Base-by-base conservation (phyloP, 2,797 vertebrate species). In the Taenioides sp. region DNA sequence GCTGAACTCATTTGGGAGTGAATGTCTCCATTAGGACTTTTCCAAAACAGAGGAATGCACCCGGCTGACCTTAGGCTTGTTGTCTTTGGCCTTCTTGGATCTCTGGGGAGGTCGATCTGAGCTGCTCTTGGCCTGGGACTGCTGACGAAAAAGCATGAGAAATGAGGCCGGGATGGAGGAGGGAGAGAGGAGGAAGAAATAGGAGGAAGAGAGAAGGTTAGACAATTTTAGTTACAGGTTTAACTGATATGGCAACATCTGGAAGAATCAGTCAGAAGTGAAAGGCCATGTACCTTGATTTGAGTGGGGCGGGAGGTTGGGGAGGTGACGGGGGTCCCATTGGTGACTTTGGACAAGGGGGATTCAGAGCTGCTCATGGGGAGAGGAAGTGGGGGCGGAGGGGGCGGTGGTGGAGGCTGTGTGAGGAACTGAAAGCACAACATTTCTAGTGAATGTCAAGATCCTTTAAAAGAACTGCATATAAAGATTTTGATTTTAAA, bases 71-170 rank as follows among this genome's bases (percentile, higher is more conserved):
- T 98, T 98, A 67, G 97, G 97, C 89, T 98, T 98, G 89, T 86
- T 95, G 88, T 98, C 97, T 93, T 98, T 98, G 90, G 95, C 84
- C 91, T 98, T 98, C 91, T 98, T 98, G 67, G 91, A 90, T 83
- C 96, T 95, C 76, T 97, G 97, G 2, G 93, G 84, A 69, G 90
- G 86, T 74, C 97, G 97, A 80, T 99, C 97, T 28, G 92, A 86
- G 67, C 93, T 90, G 73, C 90, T 84, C 92, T 96, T 98, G 34
- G 93, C 81, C 86, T 97, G 96, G 90, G 94, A 94, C 93, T 96
- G 82, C 11, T 34, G 69, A 75, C 74, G 70, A 62, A 75, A 70
- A 63, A 70, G 25, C 43, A 10, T 71, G 78, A 82, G 64, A 84
- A 85, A 81, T 2, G 9, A 37, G 80, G 75, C 68, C 43, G 3